A percentile compares a stretch with the other conserved stretches of the same genome.
phyloP scores from a whole-genome alignment of 2,113 vertebrate species.

The Excalfactoria chinensis region DNA sequence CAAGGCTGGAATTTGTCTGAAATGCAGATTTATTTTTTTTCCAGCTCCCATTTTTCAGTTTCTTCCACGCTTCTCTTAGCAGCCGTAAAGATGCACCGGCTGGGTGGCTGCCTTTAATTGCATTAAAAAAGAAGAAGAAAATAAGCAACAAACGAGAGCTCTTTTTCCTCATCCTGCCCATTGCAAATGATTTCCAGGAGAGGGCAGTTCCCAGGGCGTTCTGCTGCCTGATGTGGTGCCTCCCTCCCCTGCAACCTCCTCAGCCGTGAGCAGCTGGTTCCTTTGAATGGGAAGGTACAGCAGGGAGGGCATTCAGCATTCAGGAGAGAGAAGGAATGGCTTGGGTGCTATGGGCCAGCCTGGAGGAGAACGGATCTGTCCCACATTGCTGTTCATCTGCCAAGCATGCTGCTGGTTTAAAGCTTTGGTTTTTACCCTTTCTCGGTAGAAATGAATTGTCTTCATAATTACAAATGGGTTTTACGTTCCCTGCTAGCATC shows the following conservation, averaged over 20 bases:
- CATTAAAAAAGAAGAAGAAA: not conserved
- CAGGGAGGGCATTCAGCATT: not conserved
- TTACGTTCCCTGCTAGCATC: not conserved
- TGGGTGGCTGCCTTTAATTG: conserved; percentile 49
- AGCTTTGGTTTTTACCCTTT: not conserved
- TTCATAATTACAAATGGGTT: not conserved
- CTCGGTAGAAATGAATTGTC: not conserved
- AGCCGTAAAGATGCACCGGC: not conserved
- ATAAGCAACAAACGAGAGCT: conserved; percentile 27
- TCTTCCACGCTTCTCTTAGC: conserved; percentile 32
- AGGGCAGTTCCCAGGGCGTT: conserved; percentile 12
- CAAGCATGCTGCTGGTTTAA: not conserved
- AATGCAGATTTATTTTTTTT: conserved; percentile 28
- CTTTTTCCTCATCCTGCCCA: not conserved
- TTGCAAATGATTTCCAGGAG: not conserved
- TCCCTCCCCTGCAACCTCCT: not conserved
- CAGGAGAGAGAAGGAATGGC: fast-evolving
- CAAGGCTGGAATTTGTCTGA: conserved; percentile 27
- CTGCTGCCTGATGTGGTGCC: not conserved
- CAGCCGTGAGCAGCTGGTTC: not conserved
- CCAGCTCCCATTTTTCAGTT: not conserved
- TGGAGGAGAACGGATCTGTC: not conserved
- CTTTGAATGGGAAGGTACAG: not conserved
- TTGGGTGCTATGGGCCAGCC: not conserved
- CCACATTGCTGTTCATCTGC: not conserved